Evolutionary conservation across 2,797 vertebrate species (phyloP).

Genomic region (Sarcoramphus papa): DNA sequence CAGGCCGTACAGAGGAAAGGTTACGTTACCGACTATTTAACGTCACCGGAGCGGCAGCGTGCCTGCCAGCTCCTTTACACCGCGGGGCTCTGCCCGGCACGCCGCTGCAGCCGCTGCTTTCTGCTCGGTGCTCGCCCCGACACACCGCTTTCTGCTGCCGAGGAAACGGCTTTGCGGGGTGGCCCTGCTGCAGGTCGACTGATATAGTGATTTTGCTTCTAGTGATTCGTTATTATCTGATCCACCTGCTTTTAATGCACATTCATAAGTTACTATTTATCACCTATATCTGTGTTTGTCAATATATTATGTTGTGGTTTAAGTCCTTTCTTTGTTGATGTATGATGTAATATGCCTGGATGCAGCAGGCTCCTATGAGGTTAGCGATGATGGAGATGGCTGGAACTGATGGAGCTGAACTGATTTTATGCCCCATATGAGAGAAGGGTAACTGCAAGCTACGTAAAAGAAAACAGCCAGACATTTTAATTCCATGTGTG

Average conservation of each 20-base stretch:
- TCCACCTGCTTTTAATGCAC: not conserved
- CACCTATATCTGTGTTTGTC: not conserved
- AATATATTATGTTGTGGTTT: not conserved
- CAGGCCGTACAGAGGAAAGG: not conserved
- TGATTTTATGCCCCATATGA: not conserved
- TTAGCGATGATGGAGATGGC: not conserved
- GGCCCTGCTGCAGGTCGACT: not conserved
- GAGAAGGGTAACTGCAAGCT: not conserved
- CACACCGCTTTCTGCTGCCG: accelerated
- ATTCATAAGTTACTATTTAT: not conserved
- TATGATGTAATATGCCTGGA: accelerated
- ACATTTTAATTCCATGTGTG: accelerated
- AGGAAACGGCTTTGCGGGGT: not conserved
- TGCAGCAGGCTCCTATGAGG: not conserved
- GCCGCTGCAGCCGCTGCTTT: not conserved
- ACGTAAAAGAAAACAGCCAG: not conserved
- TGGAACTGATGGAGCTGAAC: not conserved
- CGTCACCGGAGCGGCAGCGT: accelerated
- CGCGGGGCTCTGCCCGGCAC: accelerated
- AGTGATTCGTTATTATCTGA: not conserved
- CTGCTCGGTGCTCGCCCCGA: accelerated
- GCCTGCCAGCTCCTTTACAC: not conserved
- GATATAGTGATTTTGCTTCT: not conserved
- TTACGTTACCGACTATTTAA: accelerated
- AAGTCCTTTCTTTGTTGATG: not conserved